A percentile compares a stretch with the other conserved stretches of the same genome.
These are phyloP conservation scores for Haemorhous mexicanus DNA, from an alignment of 2,113 vertebrate genomes.

Conservation along the genomic window DNA sequence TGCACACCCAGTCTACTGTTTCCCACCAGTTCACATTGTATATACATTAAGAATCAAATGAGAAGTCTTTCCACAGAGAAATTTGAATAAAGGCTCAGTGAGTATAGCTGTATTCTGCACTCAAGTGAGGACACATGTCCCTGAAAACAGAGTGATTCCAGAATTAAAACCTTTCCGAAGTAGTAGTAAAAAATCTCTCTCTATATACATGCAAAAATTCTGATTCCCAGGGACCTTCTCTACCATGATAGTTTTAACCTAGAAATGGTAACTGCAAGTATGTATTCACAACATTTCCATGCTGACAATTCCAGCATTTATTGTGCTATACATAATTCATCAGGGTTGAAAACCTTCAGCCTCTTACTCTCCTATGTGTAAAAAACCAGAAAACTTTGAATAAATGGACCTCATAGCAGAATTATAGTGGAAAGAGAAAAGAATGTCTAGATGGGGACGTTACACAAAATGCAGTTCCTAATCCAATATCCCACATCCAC, in stretches of 20 bases:
- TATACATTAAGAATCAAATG: background rate
- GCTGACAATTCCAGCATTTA: background rate
- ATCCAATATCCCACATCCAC: background rate
- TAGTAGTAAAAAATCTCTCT: background rate
- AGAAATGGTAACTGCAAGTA: background rate
- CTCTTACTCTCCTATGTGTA: rapidly evolving
- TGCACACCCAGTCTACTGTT: background rate
- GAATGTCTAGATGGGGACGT: rapidly evolving
- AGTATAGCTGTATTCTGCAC: background rate
- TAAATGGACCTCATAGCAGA: background rate
- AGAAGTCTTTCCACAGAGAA: background rate
- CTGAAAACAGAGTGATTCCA: background rate
- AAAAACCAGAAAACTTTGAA: background rate
- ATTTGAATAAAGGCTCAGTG: background rate
- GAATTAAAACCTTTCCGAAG: background rate
- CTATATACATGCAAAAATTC: background rate
- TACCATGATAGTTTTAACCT: background rate
- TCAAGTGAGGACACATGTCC: background rate
- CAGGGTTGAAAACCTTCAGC: background rate
- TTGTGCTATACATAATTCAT: background rate
- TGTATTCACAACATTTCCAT: background rate
- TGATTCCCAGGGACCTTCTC: background rate
- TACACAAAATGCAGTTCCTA: background rate
- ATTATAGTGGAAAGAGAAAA: background rate
- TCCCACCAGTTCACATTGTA: background rate